Conservation (phyloP, 2,888 invertebrate genomes). For the Oscheius sp. region DNA sequence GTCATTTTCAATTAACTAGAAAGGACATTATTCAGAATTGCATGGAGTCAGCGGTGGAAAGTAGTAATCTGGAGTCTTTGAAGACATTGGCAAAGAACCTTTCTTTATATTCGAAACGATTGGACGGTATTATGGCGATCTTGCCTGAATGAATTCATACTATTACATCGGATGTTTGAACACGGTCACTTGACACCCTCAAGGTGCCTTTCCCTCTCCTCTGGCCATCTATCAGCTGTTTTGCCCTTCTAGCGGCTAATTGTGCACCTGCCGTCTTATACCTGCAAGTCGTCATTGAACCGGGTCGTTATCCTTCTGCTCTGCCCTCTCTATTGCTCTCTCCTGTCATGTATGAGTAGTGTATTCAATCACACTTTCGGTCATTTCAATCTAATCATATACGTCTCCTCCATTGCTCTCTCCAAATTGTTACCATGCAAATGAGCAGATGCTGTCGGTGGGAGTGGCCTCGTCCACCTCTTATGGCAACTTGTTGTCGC, state of each 20-base stretch:
- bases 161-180: conserved; percentile 15
- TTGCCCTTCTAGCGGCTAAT: background rate
- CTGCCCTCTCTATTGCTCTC: background rate
- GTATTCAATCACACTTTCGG: conserved; percentile 32
- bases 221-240: conserved; percentile 11
- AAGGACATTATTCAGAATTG: conserved; percentile 36
- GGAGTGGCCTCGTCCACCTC: background rate
- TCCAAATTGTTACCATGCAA: conserved; percentile 24
- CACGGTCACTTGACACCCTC: conserved; percentile 7
- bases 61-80: conserved; percentile 47
- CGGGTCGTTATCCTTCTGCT: background rate
- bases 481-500: background rate
- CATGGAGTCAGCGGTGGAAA: conserved; percentile 47
- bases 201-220: background rate
- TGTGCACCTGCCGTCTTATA: conserved; percentile 17
- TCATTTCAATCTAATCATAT: conserved; percentile 33
- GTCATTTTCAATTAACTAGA: background rate
- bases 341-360: background rate
- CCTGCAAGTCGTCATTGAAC: conserved; percentile 8
- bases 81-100: conserved; percentile 39
- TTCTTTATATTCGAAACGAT: conserved; percentile 34
- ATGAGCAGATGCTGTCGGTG: conserved; percentile 29
- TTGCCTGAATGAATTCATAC: background rate
- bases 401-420: background rate
- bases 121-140: conserved; percentile 37